Evolutionary conservation across 2,888 invertebrate species (phyloP).

Genomic region (Antheraea yamamai): DNA sequence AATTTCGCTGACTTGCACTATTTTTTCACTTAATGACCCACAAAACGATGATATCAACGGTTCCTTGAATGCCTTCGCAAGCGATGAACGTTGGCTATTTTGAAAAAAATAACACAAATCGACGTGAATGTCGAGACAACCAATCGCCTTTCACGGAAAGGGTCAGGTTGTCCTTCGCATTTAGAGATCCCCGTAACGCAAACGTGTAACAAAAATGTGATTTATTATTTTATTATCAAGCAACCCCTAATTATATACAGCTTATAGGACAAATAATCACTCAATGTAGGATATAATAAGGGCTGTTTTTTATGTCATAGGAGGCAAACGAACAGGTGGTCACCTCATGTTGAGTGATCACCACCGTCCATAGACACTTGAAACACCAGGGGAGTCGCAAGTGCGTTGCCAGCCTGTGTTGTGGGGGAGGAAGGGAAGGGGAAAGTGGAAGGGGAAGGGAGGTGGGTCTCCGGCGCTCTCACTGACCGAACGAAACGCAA

Average conservation of each 20-base stretch:
- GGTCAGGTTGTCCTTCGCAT: slow-evolving; percentile 52
- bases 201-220: not conserved
- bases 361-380: too few species aligned
- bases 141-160: slow-evolving; percentile 47
- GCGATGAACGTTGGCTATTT: slow-evolving; percentile 23
- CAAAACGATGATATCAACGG: slow-evolving; percentile 26
- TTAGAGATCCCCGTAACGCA: slow-evolving; percentile 25
- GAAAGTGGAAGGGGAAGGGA: too few species aligned
- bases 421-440: too few species aligned
- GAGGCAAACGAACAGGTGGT: too few species aligned
- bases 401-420: too few species aligned
- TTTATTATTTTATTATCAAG: not conserved
- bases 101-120: slow-evolving; percentile 43
- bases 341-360: too few species aligned
- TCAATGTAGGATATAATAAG: not conserved
- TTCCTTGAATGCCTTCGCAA: slow-evolving; percentile 27
- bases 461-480: too few species aligned
- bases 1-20: not conserved
- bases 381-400: too few species aligned
- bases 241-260: not conserved
- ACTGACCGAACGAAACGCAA: too few species aligned
- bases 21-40: not conserved
- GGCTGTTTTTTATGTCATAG: too few species aligned
- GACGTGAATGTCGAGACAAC: slow-evolving; percentile 36
- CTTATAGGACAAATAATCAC: not conserved